Base-by-base conservation (phyloP, 2,113 vertebrate genomes). In the Agelaius tricolor region DNA sequence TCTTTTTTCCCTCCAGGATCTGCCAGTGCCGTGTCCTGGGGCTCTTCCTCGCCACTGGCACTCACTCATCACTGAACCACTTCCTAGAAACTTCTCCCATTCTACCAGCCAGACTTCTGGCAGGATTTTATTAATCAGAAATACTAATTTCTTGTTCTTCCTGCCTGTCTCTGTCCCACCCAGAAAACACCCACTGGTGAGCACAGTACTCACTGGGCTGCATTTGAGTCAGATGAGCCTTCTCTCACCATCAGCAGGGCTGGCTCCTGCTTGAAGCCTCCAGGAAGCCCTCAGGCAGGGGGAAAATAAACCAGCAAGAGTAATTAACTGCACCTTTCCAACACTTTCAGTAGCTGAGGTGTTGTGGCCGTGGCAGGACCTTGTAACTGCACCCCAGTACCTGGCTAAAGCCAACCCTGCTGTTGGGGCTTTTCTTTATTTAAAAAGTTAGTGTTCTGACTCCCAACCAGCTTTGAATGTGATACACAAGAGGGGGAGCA, bases 21-120 rank as follows among this genome's bases (percentile, higher is more conserved):
- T 4, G 9, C 20, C 0, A 0, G 9, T 10, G 41, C 13, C 0
- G 0, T 31, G 28, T 16, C 10, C 61, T 1, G 2, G 11, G 26
- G n/a, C 62, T 81, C 43, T 43, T 43, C 37, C 0, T 2, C 62
- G 14, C 46, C 39, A 4, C n/a, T 1, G 1, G 23, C 30, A 8
- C 46, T 62, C 52, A 35, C 1, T 3, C n/a, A 35, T 46, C 2
- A 0, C 47, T 6, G 9, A 65, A 24, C 24, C 0, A 1, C 28
- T 84, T 90, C 47, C 76, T 46, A 66, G 54, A 54, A 72, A 39
- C 41, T 24, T 82, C 74, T 26, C 26, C 23, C 28, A 2, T 69
- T 91, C 80, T 73, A 73, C 49, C 46, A 77, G 30, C 30, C 0
- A 0, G 31, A 30, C 17, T 87, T 61, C 4, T n/a, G 30, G 49